phyloP scores from a whole-genome alignment of 1,140 invertebrate genomes.

The Drosophila kanapiae region DNA sequence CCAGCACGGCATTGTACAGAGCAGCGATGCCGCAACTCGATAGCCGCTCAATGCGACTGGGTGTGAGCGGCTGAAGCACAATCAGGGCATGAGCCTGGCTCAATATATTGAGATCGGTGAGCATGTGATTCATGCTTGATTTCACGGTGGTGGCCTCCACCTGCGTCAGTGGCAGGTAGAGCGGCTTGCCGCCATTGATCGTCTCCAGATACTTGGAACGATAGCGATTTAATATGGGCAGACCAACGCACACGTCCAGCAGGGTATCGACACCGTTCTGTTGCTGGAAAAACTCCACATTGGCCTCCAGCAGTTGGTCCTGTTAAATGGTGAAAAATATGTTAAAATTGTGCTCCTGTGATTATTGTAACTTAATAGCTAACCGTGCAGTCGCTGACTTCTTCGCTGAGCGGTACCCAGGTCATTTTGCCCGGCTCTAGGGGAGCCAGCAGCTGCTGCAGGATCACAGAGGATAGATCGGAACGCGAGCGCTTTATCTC shows the following conservation, averaged over 20 bases:
- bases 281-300: constrained; percentile 86
- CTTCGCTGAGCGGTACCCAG: constrained; percentile 82
- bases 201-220: constrained; percentile 76
- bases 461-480: constrained; percentile 88
- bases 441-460: constrained; percentile 89
- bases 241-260: constrained; percentile 69
- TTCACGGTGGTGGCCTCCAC: constrained; percentile 76
- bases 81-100: constrained; percentile 93
- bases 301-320: constrained; percentile 87
- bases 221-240: constrained; percentile 81
- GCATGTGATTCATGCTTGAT: constrained; percentile 87
- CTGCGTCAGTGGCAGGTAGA: constrained; percentile 78
- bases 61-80: constrained; percentile 92
- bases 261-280: constrained; percentile 78
- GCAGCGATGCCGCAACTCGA: constrained; percentile 91
- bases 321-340: constrained; percentile 63
- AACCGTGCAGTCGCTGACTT: constrained; percentile 76
- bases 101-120: constrained; percentile 93
- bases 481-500: constrained; percentile 87
- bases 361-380: constrained; percentile 16
- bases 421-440: constrained; percentile 85
- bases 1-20: constrained; percentile 92
- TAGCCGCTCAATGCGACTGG: constrained; percentile 92
- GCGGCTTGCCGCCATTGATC: constrained; percentile 64
- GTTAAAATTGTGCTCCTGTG: background rate